phyloP scores from a whole-genome alignment of 2,888 invertebrate genomes.

The Ferdinandea cuprea region DNA sequence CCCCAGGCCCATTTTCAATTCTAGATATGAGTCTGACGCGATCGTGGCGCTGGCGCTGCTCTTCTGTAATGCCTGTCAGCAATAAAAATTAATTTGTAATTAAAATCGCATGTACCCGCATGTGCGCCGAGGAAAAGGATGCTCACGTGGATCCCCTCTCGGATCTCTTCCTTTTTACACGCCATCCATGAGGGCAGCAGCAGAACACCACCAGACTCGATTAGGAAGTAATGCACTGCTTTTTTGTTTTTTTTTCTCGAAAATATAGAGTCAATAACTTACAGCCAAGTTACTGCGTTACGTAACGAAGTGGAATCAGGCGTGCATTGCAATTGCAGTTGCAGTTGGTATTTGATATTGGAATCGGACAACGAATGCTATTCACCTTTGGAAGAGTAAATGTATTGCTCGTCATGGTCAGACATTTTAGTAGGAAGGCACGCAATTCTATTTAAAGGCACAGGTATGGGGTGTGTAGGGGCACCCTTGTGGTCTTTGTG shows the following conservation, averaged over 20 bases:
- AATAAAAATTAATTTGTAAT: conserved; percentile 73
- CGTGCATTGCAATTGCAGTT: conserved; percentile 4
- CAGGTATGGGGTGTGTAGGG: background rate
- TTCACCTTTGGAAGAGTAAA: conserved; percentile 43
- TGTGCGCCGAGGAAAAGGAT: background rate
- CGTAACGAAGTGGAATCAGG: conserved; percentile 43
- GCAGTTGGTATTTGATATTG: background rate
- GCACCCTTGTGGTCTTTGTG: conserved; percentile 21
- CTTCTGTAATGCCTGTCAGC: conserved; percentile 57
- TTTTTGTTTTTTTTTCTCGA: too few species aligned
- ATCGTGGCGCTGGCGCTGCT: conserved; percentile 30
- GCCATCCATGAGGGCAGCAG: background rate
- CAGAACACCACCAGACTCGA: background rate
- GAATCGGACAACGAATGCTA: conserved; percentile 32
- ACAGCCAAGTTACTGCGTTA: conserved; percentile 51
- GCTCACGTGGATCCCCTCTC: background rate
- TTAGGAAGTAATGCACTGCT: conserved; percentile 39
- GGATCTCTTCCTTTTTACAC: background rate
- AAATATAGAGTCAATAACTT: conserved; percentile 33
- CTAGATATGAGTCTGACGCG: conserved; percentile 19
- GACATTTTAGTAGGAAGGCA: conserved; percentile 14
- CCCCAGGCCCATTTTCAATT: conserved; percentile 51
- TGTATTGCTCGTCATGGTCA: conserved; percentile 40
- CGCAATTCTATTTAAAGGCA: conserved; percentile 49
- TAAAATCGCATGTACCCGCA: conserved; percentile 64